Base-by-base conservation (phyloP, 23 tunicate genomes). In the Ascidia mentula region DNA sequence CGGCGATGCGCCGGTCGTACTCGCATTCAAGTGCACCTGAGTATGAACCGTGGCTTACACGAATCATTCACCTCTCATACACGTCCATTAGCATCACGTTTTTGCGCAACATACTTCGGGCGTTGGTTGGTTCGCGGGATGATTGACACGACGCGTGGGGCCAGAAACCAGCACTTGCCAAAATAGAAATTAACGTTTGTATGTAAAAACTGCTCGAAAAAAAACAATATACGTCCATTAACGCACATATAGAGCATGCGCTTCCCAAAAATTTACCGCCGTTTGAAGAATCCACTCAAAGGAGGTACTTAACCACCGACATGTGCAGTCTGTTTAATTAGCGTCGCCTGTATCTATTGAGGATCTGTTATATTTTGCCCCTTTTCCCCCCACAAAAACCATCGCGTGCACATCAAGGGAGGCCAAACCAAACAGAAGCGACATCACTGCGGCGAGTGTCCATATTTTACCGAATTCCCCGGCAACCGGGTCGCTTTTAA, bases 11-110 rank as follows among this genome's bases (percentile, higher is more conserved):
- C 28, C 28, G 28, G 28, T 26, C 65, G 22, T 6, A 20, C 13
- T 53, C 65, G 65, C 65, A 53, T 53, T 53, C 65, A 53, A 53
- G 65, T 5, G 65, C 65, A 53, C 22, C 65, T 9, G 65, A 9
- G 65, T 26, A 28, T 5, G 65, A n/a, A n/a, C n/a, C n/a, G n/a
- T 28, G 65, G 1, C 65, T 3, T 20, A 26, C 65, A 26, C 53
- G 15, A 15, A 15, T 42, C 53, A 42, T 42, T 15, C 65, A 53
- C 65, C 22, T 28, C 65, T 9, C 65, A 53, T 28, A 28, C 13
- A 5, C 65, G 1, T 9, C 65, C 65, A 9, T 53, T 53, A 9
- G 13, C 65, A 53, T 9, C n/a, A n/a, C n/a, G n/a, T n/a, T n/a
- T 6, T 53, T 53, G 65, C 65, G 65, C 22, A 53, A 53, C 65